Conservation (phyloP, 53 echinoderm and acorn worm species). For the Holothuria scabra region DNA sequence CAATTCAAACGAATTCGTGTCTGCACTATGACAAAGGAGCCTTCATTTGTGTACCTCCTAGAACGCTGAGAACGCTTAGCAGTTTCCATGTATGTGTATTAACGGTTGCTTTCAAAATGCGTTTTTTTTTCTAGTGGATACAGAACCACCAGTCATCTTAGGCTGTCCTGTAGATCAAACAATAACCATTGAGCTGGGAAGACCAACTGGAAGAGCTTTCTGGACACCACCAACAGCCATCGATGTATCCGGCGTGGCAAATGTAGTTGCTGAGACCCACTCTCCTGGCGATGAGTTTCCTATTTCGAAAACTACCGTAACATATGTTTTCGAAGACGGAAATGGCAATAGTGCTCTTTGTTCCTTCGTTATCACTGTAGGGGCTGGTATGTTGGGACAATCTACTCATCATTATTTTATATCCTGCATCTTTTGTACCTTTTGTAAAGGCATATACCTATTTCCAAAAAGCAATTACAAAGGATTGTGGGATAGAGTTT, state of each 20-base stretch:
- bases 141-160: constrained; percentile 44
- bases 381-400: background rate
- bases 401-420: no score
- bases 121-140: background rate
- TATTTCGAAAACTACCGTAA: constrained; percentile 21
- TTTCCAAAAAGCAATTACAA: no score
- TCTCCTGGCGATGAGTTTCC: constrained; percentile 30
- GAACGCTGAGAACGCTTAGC: no score
- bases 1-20: no score
- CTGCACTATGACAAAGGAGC: no score
- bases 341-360: background rate
- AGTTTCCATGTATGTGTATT: no score
- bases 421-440: no score
- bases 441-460: no score
- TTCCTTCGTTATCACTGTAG: constrained; percentile 4
- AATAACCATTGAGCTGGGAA: constrained; percentile 5
- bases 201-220: constrained; percentile 1
- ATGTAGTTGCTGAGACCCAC: background rate
- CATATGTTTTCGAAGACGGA: constrained; percentile 46
- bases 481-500: no score
- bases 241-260: constrained; percentile 55
- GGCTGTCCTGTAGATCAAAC: constrained; percentile 42
- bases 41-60: no score
- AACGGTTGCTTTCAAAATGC: no score
- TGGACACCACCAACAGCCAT: constrained; percentile 63